Evolutionary conservation across 2,113 vertebrate species (phyloP), one percentile per base, ranked within the genome.

Genomic region (Fulica atra): DNA sequence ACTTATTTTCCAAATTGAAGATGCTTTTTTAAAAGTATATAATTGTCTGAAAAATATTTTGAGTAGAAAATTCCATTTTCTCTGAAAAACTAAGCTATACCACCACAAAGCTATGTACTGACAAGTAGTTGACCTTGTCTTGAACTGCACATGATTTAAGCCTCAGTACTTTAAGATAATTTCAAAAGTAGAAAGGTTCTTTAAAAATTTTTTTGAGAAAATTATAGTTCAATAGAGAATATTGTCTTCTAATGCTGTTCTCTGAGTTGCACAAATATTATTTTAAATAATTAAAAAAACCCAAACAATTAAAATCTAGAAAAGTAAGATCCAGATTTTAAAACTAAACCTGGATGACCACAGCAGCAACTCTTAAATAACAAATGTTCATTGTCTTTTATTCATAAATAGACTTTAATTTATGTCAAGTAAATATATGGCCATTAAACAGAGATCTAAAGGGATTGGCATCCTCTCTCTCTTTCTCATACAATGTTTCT

Each of bases 381-480:
- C 6, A 66, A 69, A 64, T 15, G 2, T 44, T 69, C 5, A 18
- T 31, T 40, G 13, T 11, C 5, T 56, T 95, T 84, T 50, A 5
- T 35, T 11, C 11, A 61, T 64, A 44, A 64, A 10, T 35, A 9
- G 9, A 60, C 21, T 24, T 36, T 72, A 16, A 44, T 11, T 51
- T 51, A 13, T 51, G 50, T 51, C 50, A 51, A 53, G 31, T 5
- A 72, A 92, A 76, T 78, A 40, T 13, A 59, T 38, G 10, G 1
- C 11, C 21, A 38, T 90, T 81, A 83, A 84, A 51, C 7, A 74
- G 33, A 66, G 3, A 29, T 74, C 4, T 57, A 25, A 69, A 51
- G 5, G 17, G 4, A 78, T 50, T 68, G 31, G 15, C 11, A 5
- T 1, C 4, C 2, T 0, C 2, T 7, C 3, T 8, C 29, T 53